Conservation (phyloP, 2,797 vertebrate genomes). For the Brachymystax lenok region DNA sequence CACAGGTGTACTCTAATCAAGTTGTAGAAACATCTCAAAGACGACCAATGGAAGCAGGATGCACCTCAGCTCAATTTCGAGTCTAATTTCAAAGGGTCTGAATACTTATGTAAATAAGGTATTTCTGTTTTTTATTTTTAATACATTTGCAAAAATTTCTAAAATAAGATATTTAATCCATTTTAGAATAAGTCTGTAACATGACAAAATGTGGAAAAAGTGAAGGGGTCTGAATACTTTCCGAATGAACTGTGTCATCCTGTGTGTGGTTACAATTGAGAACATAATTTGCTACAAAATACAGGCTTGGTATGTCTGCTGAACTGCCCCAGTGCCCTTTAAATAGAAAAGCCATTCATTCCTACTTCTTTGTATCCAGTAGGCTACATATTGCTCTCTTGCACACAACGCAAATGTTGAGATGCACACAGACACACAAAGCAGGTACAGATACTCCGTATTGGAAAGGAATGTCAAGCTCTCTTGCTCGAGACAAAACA, state of each 20-base stretch:
- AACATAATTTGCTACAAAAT: not conserved
- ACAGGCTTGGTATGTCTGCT: not conserved
- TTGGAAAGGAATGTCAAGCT: not conserved
- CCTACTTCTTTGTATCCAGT: not conserved
- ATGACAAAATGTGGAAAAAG: too few species aligned
- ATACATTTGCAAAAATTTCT: too few species aligned
- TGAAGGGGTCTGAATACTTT: not conserved
- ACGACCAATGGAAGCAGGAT: too few species aligned
- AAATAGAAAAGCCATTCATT: not conserved
- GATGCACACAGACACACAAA: not conserved
- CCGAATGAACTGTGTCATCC: not conserved
- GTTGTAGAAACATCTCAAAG: too few species aligned
- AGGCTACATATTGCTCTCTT: too few species aligned
- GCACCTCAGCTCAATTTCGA: too few species aligned
- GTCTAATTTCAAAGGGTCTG: too few species aligned
- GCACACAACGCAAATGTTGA: not conserved
- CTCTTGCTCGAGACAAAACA: conserved; percentile 39
- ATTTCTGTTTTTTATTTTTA: too few species aligned
- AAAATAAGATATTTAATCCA: too few species aligned
- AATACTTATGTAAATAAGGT: too few species aligned
- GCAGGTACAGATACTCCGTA: not conserved
- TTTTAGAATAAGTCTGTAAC: too few species aligned
- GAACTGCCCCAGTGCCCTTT: not conserved
- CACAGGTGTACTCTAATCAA: too few species aligned
- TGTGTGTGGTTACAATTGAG: not conserved